A percentile compares a stretch with the other conserved stretches of the same genome.
These are phyloP conservation scores for Zosterops hypoxanthus DNA, from an alignment of 2,113 vertebrate species.

Conservation along the genomic window DNA sequence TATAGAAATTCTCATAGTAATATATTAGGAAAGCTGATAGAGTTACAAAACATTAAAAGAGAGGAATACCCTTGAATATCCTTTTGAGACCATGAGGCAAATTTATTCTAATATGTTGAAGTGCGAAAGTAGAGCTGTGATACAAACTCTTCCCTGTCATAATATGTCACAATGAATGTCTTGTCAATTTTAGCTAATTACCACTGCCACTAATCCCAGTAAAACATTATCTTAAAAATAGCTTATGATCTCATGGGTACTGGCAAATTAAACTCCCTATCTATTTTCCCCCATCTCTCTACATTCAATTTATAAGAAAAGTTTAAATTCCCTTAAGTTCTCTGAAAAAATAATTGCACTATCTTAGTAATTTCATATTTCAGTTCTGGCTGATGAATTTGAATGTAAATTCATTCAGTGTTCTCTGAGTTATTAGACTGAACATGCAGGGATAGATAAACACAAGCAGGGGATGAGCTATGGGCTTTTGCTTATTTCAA, in stretches of 20 bases:
- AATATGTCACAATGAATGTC: not conserved
- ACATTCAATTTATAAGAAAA: not conserved
- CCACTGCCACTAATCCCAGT: not conserved
- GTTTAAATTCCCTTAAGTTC: not conserved
- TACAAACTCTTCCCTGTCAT: not conserved
- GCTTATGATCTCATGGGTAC: not conserved
- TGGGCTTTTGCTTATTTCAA: not conserved
- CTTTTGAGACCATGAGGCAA: not conserved
- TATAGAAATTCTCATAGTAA: not conserved
- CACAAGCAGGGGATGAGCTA: not conserved
- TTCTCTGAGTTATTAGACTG: not conserved
- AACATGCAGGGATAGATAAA: not conserved
- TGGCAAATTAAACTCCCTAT: not conserved
- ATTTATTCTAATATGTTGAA: not conserved
- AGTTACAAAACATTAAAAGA: not conserved
- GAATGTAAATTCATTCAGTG: not conserved
- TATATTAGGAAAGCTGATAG: not conserved
- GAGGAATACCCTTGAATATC: not conserved
- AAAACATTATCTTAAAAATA: not conserved
- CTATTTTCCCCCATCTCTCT: not conserved
- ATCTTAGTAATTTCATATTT: not conserved
- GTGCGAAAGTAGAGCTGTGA: not conserved
- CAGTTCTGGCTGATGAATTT: not conserved
- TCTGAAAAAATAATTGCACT: not conserved
- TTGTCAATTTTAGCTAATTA: conserved; percentile 1